Evolutionary conservation across 2,888 invertebrate species (phyloP).

Genomic region (Brachyptera putata): DNA sequence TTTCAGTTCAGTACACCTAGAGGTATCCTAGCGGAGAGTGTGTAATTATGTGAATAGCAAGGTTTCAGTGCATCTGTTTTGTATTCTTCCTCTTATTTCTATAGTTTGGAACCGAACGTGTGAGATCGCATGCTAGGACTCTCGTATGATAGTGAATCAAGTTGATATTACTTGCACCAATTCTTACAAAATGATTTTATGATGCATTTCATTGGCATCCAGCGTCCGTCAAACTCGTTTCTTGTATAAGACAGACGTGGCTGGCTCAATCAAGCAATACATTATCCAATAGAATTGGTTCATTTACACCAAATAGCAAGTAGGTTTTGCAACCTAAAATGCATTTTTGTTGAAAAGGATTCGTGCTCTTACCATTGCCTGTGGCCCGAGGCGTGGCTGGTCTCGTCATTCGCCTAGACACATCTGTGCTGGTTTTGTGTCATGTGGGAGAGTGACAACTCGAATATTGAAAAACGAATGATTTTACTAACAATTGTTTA

Average conservation of each 20-base stretch:
- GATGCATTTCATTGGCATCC: slow-evolving; percentile 2
- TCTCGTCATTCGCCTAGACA: too few species aligned
- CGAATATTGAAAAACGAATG: slow-evolving; percentile 1
- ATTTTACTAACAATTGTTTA: slow-evolving; percentile 2
- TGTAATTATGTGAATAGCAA: too few species aligned
- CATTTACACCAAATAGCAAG: too few species aligned
- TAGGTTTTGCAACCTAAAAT: too few species aligned
- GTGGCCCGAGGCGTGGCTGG: slow-evolving; percentile 23
- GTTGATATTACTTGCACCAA: background rate
- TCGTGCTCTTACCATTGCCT: too few species aligned
- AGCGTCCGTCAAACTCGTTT: background rate
- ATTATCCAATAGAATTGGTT: too few species aligned
- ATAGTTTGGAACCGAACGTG: slow-evolving; percentile 21
- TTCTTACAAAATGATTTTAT: background rate
- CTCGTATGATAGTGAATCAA: slow-evolving; percentile 6
- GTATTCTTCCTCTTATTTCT: slow-evolving; percentile 19
- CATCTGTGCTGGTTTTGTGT: slow-evolving; percentile 30
- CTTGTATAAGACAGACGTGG: background rate
- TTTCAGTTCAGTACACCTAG: too few species aligned
- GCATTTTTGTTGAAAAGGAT: too few species aligned
- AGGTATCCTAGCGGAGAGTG: too few species aligned
- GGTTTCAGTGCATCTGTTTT: slow-evolving; percentile 27
- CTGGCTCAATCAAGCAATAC: too few species aligned
- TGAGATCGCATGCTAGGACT: slow-evolving; percentile 3
- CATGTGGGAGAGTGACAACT: slow-evolving; percentile 20